phyloP scores from a whole-genome alignment of 2,113 vertebrate genomes.

The Chrysochloris asiatica region DNA sequence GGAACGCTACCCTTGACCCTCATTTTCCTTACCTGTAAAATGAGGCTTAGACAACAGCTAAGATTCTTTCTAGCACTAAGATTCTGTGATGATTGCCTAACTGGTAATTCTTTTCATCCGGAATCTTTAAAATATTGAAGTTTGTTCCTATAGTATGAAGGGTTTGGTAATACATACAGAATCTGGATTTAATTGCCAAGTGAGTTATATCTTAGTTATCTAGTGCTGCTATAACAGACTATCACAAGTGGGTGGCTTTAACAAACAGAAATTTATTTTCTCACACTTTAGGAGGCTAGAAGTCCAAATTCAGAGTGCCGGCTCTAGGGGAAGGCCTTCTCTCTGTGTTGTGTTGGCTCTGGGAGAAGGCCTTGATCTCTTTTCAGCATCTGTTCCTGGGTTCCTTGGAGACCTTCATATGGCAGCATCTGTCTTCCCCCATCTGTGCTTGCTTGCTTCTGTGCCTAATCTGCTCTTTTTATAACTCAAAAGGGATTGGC shows the following conservation, averaged over 20 bases:
- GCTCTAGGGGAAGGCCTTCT: background rate
- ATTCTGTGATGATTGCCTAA: background rate
- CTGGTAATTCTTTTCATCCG: background rate
- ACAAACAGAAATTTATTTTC: background rate
- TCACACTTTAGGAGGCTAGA: background rate
- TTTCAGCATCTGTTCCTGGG: background rate
- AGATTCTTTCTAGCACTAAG: background rate
- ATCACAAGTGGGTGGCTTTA: background rate
- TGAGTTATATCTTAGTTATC: background rate
- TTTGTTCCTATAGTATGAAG: background rate
- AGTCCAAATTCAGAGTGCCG: background rate
- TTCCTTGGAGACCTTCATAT: background rate
- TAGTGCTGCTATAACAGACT: background rate
- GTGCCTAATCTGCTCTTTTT: background rate
- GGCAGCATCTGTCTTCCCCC: background rate
- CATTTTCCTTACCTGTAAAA: background rate
- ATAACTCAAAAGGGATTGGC: background rate
- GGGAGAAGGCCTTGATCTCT: background rate
- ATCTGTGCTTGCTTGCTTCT: background rate
- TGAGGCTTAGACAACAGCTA: background rate
- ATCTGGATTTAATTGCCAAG: background rate
- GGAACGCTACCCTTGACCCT: background rate
- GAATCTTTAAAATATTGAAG: background rate
- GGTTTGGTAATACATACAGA: background rate
- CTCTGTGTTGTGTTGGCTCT: background rate